phyloP scores from a whole-genome alignment of 2,113 vertebrate species.

The Lota lota region DNA sequence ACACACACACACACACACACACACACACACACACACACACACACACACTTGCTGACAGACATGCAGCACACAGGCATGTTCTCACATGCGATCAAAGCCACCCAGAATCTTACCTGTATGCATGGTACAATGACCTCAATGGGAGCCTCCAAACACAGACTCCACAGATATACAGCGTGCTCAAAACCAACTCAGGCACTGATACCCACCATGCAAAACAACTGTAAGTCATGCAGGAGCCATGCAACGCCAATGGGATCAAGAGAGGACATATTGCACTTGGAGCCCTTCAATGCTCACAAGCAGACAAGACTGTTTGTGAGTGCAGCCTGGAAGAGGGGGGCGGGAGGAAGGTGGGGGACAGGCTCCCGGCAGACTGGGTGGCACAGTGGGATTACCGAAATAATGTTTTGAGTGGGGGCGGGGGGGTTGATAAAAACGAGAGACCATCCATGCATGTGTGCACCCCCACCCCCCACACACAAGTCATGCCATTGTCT shows the following conservation, averaged over 20 bases:
- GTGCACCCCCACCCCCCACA: conserved; percentile 4
- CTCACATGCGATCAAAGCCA: conserved; percentile 14
- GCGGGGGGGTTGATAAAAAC: conserved; percentile 34
- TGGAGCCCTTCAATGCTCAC: conserved; percentile 39
- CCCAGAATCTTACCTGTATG: conserved; percentile 42
- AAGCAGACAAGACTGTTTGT: conserved; percentile 60
- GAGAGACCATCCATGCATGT: conserved; percentile 34
- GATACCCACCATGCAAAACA: conserved; percentile 72
- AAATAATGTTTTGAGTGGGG: conserved; percentile 12
- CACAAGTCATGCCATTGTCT: conserved; percentile 32
- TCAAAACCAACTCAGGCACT: conserved; percentile 18
- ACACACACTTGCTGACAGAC: conserved; percentile 9
- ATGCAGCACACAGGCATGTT: not conserved
- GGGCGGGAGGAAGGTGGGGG: conserved; percentile 21
- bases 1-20: conserved; percentile 7
- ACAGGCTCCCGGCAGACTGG: conserved; percentile 31
- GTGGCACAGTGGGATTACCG: conserved; percentile 24
- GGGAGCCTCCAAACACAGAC: conserved; percentile 18
- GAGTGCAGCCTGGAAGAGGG: conserved; percentile 34
- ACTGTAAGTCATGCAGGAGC: conserved; percentile 77
- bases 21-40: not conserved
- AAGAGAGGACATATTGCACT: conserved; percentile 21
- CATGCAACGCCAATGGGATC: conserved; percentile 74
- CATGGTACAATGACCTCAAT: conserved; percentile 16
- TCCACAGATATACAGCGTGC: not conserved